phyloP scores from a whole-genome alignment of 2,888 invertebrate genomes.

The Tridacna gigas region DNA sequence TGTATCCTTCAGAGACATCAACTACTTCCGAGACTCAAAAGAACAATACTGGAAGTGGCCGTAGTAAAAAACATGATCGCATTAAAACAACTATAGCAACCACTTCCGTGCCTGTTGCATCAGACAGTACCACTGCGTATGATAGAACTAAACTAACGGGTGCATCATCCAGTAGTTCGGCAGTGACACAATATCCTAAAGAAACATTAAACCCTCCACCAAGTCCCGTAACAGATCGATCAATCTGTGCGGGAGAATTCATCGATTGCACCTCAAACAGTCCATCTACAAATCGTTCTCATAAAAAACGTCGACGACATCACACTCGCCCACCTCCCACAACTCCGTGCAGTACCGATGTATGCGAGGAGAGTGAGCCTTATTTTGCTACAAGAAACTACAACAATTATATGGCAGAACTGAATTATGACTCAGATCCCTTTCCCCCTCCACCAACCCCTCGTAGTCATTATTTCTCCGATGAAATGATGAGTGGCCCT shows the following conservation, averaged over 20 bases:
- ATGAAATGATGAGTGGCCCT: conserved; percentile 84
- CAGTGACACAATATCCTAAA: conserved; percentile 88
- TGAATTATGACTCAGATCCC: conserved; percentile 88
- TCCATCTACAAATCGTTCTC: conserved; percentile 85
- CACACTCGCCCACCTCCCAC: conserved; percentile 92
- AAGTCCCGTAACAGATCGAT: conserved; percentile 90
- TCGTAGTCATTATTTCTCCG: conserved; percentile 91
- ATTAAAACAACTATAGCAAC: conserved; percentile 58
- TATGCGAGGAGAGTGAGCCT: conserved; percentile 89
- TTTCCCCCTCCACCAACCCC: conserved; percentile 92
- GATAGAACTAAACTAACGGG: conserved; percentile 90
- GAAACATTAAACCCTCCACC: conserved; percentile 96
- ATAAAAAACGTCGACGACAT: conserved; percentile 87
- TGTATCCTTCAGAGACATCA: conserved; percentile 74
- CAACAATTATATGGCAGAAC: conserved; percentile 70
- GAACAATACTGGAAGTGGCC: conserved; percentile 69
- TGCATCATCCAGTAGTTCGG: conserved; percentile 89
- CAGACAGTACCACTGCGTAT: conserved; percentile 79
- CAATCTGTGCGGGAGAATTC: conserved; percentile 80
- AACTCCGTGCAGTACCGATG: conserved; percentile 97
- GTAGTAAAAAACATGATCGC: conserved; percentile 75
- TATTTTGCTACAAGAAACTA: conserved; percentile 76
- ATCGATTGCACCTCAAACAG: conserved; percentile 79
- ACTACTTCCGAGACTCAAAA: conserved; percentile 38
- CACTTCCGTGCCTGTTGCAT: conserved; percentile 75